Percentiles rank a stretch among this genome's conserved stretches.
Evolutionary conservation across 2,888 invertebrate genomes (phyloP).

Genomic region (Crioceris asparagi): DNA sequence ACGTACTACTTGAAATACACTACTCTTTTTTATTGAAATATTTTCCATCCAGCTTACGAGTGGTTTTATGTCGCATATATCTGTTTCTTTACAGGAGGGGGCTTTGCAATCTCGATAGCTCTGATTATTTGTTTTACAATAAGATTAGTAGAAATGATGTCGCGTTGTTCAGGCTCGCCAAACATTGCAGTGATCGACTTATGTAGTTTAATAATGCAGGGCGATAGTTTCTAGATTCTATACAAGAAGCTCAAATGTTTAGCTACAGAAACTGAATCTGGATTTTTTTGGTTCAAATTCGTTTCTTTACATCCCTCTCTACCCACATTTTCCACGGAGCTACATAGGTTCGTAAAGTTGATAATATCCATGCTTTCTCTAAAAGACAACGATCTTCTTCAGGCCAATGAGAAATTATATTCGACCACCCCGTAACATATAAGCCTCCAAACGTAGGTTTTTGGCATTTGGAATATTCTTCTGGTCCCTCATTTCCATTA

Average conservation of each 20-base stretch:
- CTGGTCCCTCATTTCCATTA: conserved; percentile 8
- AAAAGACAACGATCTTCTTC: conserved; percentile 12
- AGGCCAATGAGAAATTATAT: conserved; percentile 15
- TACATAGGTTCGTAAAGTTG: conserved; percentile 14
- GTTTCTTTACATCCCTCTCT: conserved; percentile 3
- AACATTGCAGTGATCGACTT: conserved; percentile 18
- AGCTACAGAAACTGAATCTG: conserved; percentile 9
- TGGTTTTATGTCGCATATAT: conserved; percentile 10
- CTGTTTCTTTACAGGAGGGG: conserved; percentile 1
- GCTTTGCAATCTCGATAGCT: conserved; percentile 6
- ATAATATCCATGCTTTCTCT: conserved; percentile 12
- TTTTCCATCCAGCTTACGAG: conserved; percentile 9
- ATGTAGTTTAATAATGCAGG: conserved; percentile 18
- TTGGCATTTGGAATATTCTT: conserved; percentile 11
- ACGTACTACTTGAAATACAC: conserved; percentile 2
- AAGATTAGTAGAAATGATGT: conserved; percentile 1
- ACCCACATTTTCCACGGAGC: conserved; percentile 15
- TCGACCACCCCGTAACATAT: conserved; percentile 23
- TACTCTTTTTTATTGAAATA: not conserved
- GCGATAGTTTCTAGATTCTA: conserved; percentile 15
- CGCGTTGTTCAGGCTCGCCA: conserved; percentile 5
- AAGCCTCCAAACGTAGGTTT: conserved; percentile 21
- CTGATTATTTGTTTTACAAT: conserved; percentile 8
- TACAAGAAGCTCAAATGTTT: conserved; percentile 11
- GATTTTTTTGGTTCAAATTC: conserved; percentile 6